A percentile compares a stretch with the other conserved stretches of the same genome.
Conservation (phyloP, 1,140 invertebrate species). For the Aphelinus certus region DNA sequence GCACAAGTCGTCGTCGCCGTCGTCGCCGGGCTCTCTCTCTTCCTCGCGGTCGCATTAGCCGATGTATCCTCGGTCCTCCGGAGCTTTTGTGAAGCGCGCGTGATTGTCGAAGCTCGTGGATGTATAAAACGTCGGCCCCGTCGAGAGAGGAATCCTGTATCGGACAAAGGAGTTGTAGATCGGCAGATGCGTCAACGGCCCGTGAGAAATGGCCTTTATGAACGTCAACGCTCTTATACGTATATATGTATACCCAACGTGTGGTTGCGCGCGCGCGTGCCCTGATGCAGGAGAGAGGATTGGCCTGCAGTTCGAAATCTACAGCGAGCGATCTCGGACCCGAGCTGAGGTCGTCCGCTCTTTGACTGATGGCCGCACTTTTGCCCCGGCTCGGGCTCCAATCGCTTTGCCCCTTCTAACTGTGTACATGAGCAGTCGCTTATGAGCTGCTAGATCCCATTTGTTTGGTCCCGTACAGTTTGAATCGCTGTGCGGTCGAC, state of each 20-base stretch:
- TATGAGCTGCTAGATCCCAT: no score
- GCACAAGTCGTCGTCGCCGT: neutral
- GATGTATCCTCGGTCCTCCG: conserved; percentile 9
- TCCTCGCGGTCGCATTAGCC: conserved; percentile 5
- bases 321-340: conserved; percentile 13
- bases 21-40: no score
- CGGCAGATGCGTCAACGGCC: conserved; percentile 33
- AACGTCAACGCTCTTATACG: conserved; percentile 18
- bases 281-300: neutral
- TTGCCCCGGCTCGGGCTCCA: no score
- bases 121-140: no score
- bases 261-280: neutral
- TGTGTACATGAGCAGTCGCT: no score
- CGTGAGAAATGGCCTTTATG: conserved; percentile 37
- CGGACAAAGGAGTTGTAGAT: conserved; percentile 39
- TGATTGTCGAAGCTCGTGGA: no score
- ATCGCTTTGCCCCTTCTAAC: no score
- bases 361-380: no score
- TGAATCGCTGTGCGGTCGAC: no score
- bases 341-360: no score
- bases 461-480: no score
- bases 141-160: conserved; percentile 13
- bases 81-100: conserved; percentile 17
- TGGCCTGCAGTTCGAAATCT: conserved; percentile 21
- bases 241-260: neutral